These are phyloP conservation scores for Nomada fabriciana DNA, from an alignment of 2,888 invertebrate species.

Conservation along the genomic window DNA sequence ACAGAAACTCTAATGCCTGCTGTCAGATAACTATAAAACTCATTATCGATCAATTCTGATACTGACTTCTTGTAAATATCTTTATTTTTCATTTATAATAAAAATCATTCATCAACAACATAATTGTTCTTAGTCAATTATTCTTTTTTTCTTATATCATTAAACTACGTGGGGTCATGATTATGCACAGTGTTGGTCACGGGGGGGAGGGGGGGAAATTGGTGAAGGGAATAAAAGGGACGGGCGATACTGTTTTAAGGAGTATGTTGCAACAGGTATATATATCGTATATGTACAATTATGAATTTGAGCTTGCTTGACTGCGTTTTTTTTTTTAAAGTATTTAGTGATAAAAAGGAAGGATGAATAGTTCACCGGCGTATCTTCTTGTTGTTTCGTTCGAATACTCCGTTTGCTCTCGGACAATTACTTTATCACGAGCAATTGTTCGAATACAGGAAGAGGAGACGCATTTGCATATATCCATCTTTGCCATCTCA, in stretches of 20 bases:
- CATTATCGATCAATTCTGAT: slow-evolving; percentile 73
- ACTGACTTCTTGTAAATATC: slow-evolving; percentile 84
- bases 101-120: slow-evolving; percentile 85
- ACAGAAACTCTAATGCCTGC: slow-evolving; percentile 40
- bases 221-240: slow-evolving; percentile 72
- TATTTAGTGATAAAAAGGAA: slow-evolving; percentile 79
- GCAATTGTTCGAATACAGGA: slow-evolving; percentile 59
- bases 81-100: slow-evolving; percentile 85
- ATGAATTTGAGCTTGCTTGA: slow-evolving; percentile 83
- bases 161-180: slow-evolving; percentile 82
- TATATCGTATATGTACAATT: slow-evolving; percentile 81
- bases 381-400: slow-evolving; percentile 58
- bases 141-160: slow-evolving; percentile 77
- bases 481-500: slow-evolving; percentile 45
- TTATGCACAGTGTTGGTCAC: slow-evolving; percentile 84
- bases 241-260: slow-evolving; percentile 75
- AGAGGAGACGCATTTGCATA: slow-evolving; percentile 42
- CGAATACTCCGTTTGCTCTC: slow-evolving; percentile 50
- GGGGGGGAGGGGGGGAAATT: slow-evolving; percentile 68
- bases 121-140: slow-evolving; percentile 84
- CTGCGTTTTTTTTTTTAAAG: slow-evolving; percentile 75
- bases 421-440: slow-evolving; percentile 62
- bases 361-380: slow-evolving; percentile 75
- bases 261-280: slow-evolving; percentile 81
- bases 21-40: slow-evolving; percentile 50